These are phyloP conservation scores for Dendrocopos noguchii DNA, from an alignment of 2,113 vertebrate species.

Conservation along the genomic window DNA sequence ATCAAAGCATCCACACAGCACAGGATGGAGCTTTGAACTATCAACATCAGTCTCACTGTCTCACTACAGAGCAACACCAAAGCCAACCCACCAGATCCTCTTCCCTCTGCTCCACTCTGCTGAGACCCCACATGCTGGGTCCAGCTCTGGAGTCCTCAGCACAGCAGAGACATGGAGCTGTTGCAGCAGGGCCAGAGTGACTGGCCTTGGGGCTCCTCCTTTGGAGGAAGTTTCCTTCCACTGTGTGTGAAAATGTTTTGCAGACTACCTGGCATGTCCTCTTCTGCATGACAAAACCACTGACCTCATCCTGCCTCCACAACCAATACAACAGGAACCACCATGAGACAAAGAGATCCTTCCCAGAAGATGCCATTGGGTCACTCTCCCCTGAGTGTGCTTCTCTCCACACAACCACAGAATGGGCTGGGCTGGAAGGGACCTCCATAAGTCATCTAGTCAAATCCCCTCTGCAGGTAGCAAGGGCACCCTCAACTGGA, in stretches of 20 bases:
- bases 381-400: not conserved
- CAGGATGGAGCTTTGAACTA: not conserved
- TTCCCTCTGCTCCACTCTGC: too few species aligned
- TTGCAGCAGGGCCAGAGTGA: too few species aligned
- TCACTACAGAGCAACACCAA: too few species aligned
- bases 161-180: too few species aligned
- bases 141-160: too few species aligned
- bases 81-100: too few species aligned
- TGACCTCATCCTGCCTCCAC: not conserved
- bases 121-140: too few species aligned
- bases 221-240: not conserved
- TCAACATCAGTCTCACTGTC: fast-evolving
- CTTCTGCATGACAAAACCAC: not conserved
- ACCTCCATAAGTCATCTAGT: too few species aligned
- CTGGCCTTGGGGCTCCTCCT: not conserved
- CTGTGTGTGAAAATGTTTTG: not conserved
- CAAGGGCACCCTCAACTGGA: too few species aligned
- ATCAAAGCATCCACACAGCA: fast-evolving
- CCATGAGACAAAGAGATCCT: fast-evolving
- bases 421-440: too few species aligned
- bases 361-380: not conserved
- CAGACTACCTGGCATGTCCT: not conserved
- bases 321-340: fast-evolving
- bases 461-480: too few species aligned
- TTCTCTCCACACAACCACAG: not conserved